Evolutionary conservation across 2,888 invertebrate species (phyloP).

Genomic region (Carterocephalus palaemon): DNA sequence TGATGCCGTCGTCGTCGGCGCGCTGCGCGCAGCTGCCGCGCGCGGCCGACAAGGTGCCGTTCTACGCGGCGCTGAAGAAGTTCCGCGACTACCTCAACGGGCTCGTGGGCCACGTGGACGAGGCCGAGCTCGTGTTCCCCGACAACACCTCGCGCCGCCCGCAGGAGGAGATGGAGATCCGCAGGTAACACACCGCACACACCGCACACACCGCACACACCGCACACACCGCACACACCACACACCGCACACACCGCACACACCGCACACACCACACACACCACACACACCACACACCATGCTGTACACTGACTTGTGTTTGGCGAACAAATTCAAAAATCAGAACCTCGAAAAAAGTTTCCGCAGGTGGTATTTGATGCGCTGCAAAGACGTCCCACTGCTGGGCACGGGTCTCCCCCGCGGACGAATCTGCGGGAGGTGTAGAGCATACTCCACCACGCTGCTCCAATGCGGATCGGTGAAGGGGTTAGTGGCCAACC

Average conservation of each 20-base stretch:
- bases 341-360: no score
- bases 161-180: slow-evolving; percentile 77
- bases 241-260: no score
- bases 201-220: neutral
- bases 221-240: no score
- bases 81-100: slow-evolving; percentile 97
- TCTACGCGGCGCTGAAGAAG: slow-evolving; percentile 96
- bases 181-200: slow-evolving; percentile 49
- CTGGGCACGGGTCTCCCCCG: no score
- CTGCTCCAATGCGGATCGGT: no score
- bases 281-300: neutral
- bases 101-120: slow-evolving; percentile 88
- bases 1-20: slow-evolving; percentile 99
- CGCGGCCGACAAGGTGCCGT: slow-evolving; percentile 98
- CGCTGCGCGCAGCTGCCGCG: slow-evolving; percentile 98
- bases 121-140: slow-evolving; percentile 91
- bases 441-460: no score
- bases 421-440: no score
- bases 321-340: no score
- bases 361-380: no score
- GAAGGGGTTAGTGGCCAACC: no score
- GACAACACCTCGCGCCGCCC: slow-evolving; percentile 71
- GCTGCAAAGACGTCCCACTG: no score
- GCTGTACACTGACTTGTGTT: neutral
- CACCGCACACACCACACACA: no score